Evolutionary conservation across 37 sponge, comb jelly and placozoan genomes (phyloP), one percentile per base, ranked within the genome.

Genomic region (Dysidea cf. avara): DNA sequence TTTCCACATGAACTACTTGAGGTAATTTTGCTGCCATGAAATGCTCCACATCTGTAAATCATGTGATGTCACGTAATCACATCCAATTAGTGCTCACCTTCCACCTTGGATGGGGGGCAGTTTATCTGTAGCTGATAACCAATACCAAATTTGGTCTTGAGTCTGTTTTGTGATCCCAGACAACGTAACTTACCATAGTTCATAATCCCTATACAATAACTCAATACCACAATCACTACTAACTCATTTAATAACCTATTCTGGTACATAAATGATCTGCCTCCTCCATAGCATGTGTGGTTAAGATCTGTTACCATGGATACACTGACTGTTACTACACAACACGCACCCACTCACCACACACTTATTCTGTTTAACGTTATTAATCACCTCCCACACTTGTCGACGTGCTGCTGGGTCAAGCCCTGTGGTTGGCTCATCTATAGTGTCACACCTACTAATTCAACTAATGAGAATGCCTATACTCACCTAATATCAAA

Each of bases 201-300:
- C 84, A 81, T 7, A 85, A 70, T 1, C 89, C 93, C n/a, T 3
- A 86, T 38, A 38, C 87, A 86, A 9, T 76, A 30, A 76, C 63
- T 90, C 86, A 85, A 89, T 89, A 16, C 76, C 81, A 56, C 84
- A 85, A 16, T n/a, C n/a, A n/a, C n/a, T n/a, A n/a, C n/a, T n/a
- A n/a, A n/a, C n/a, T n/a, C n/a, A n/a, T n/a, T n/a, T n/a, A n/a
- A n/a, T n/a, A n/a, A n/a, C n/a, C n/a, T n/a, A n/a, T n/a, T n/a
- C n/a, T n/a, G n/a, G n/a, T n/a, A n/a, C n/a, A n/a, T n/a, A n/a
- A n/a, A n/a, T n/a, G n/a, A n/a, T n/a, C n/a, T n/a, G n/a, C n/a
- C n/a, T n/a, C n/a, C n/a, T n/a, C n/a, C n/a, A n/a, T n/a, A n/a
- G n/a, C n/a, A n/a, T n/a, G n/a, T n/a, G 90, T 90, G 14, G 90